phyloP scores from a whole-genome alignment of 2,888 invertebrate species.

The Steinernema scapterisci region DNA sequence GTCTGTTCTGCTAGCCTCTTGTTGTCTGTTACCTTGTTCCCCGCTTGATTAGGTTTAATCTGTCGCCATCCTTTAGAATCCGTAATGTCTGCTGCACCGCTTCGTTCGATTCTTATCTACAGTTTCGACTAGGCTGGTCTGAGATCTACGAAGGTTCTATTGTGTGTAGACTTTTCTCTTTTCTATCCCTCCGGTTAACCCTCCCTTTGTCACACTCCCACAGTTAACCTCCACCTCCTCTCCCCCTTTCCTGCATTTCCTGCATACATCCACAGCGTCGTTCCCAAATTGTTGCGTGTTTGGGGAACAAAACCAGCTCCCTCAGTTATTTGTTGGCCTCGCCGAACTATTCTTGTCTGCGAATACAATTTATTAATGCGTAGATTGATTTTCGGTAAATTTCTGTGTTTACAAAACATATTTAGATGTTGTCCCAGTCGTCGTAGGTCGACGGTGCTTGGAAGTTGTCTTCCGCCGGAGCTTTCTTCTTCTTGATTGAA shows the following conservation, averaged over 20 bases:
- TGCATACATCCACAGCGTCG: neutral
- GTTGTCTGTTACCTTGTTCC: conserved; percentile 12
- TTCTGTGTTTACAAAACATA: neutral
- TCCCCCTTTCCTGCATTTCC: neutral
- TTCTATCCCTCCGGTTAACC: neutral
- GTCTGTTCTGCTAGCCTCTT: conserved; percentile 9
- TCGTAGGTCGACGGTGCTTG: conserved; percentile 59
- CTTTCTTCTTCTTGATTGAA: conserved; percentile 56
- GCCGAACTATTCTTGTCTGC: neutral
- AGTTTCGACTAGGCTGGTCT: neutral
- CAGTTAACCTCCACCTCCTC: neutral
- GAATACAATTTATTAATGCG: neutral
- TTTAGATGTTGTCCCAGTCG: conserved; percentile 63
- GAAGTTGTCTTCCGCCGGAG: conserved; percentile 51
- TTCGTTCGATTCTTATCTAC: neutral
- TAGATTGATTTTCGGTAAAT: conserved; percentile 23
- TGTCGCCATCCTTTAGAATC: neutral
- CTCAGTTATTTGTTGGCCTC: conserved; percentile 16
- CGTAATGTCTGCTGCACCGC: too few relatives aligned
- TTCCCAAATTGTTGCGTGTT: conserved; percentile 14
- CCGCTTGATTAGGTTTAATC: neutral
- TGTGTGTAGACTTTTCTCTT: neutral
- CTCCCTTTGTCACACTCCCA: neutral
- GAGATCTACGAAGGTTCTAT: neutral
- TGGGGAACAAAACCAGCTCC: neutral